Evolutionary conservation across 2,888 invertebrate genomes (phyloP).

Genomic region (Timema podura): DNA sequence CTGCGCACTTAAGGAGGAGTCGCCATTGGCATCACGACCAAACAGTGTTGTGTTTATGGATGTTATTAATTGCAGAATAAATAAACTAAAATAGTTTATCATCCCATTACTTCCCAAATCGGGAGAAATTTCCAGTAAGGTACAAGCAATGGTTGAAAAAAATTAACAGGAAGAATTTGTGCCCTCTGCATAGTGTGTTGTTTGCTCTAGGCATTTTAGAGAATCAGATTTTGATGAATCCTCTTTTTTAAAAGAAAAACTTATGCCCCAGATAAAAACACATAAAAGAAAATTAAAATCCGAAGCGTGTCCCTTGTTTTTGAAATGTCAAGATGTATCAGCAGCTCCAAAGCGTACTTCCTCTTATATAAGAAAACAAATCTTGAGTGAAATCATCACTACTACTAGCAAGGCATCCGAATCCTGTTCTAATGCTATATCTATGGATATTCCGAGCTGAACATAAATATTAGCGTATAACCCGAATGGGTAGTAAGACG

Average conservation of each 20-base stretch:
- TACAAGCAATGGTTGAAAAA: neutral
- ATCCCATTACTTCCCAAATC: no score
- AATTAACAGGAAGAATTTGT: slow-evolving; percentile 1
- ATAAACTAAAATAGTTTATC: no score
- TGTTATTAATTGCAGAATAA: no score
- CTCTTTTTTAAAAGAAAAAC: neutral
- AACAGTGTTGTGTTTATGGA: no score
- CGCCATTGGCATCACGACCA: no score
- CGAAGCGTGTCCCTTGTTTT: neutral
- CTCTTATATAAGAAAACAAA: neutral
- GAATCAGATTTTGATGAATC: neutral
- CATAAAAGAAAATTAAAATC: neutral
- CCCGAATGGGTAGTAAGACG: no score
- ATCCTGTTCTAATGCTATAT: no score
- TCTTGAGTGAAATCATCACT: neutral
- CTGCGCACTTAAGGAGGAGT: no score
- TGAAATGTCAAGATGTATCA: neutral
- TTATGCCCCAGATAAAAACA: neutral
- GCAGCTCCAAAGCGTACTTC: no score
- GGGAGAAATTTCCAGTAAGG: no score
- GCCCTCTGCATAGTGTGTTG: neutral
- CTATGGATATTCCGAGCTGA: no score
- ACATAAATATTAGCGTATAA: no score
- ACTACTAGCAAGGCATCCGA: neutral
- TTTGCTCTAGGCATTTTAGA: neutral